Evolutionary conservation across 2,888 invertebrate species (phyloP).

Genomic region (Cryptocheilus praepositus): DNA sequence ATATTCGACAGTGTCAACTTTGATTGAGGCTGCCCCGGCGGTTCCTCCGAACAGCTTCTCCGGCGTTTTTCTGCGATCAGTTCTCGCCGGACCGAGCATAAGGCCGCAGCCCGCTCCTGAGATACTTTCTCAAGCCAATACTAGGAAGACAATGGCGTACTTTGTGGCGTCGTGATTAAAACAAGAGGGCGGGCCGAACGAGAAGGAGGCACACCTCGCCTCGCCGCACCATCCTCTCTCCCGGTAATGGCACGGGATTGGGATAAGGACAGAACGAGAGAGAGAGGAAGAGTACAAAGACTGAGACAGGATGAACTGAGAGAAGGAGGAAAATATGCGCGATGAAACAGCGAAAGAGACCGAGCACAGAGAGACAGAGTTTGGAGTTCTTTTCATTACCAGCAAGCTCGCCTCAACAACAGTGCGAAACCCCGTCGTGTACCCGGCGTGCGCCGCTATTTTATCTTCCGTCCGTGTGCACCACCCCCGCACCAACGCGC

Average conservation of each 20-base stretch:
- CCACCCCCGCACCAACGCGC: conserved; percentile 2
- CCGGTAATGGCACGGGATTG: conserved; percentile 12
- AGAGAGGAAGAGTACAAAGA: conserved; percentile 20
- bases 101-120: conserved; percentile 35
- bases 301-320: conserved; percentile 22
- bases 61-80: conserved; percentile 54
- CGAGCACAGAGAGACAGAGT: conserved; percentile 53
- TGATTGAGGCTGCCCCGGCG: conserved; percentile 33
- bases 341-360: conserved; percentile 27
- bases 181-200: conserved; percentile 53
- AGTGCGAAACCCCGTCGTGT: conserved; percentile 44
- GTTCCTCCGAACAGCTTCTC: conserved; percentile 47
- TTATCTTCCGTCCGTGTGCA: conserved; percentile 28
- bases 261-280: conserved; percentile 24
- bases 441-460: conserved; percentile 32
- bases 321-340: conserved; percentile 27
- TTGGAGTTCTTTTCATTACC: conserved; percentile 68
- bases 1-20: too few species aligned
- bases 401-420: conserved; percentile 60
- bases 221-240: conserved; percentile 5
- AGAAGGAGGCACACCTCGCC: background rate
- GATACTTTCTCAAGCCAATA: conserved; percentile 67
- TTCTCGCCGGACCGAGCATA: conserved; percentile 16
- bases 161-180: conserved; percentile 68
- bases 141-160: conserved; percentile 66